Evolutionary conservation across 2,797 vertebrate species (phyloP), one percentile per base, ranked within the genome.

Genomic region (Tiaroga cobitis): DNA sequence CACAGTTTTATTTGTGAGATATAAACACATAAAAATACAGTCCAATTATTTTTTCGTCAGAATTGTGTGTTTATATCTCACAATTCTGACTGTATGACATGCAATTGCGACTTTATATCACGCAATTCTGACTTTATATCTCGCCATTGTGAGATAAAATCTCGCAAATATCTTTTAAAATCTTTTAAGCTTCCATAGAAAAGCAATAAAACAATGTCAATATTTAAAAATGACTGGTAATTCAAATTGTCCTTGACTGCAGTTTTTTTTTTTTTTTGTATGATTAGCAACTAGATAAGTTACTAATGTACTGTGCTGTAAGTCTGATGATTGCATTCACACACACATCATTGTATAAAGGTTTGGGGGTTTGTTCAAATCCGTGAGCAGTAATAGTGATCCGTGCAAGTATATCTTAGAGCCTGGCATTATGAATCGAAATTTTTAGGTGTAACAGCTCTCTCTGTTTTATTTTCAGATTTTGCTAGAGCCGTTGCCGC

Each of bases 401-500:
- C n/a, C 3, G 3, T 82, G 37, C 18, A 5, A 41, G 51, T 32
- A 9, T 82, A 32, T 63, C 11, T 59, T 19, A 49, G 21, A 37
- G 21, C 8, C 81, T 65, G 39, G 11, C 11, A 10, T 73, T n/a
- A 16, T 19, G 11, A 59, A 26, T 82, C 26, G 16, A 2, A 74
- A 69, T 79, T n/a, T 34, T 29, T 34, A 34, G 26, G 18, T 43
- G 6, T 26, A 32, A 18, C 34, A 32, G 3, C 59, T 69, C 54
- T 76, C 3, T 68, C 18, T 69, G 5, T 87, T 32, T 84, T 73
- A 9, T 76, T 84, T 75, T n/a, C 92, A 99, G 97, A 96, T 67
- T 94, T 95, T 87, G 92, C 96, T 72, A 92, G 93, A 95, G 95
- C 95, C 24, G 94, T 96, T 86, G 95, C 96, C 32, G 94, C 95